These are phyloP conservation scores for Acropternis orthonyx DNA, from an alignment of 2,797 vertebrate species.

Conservation along the genomic window DNA sequence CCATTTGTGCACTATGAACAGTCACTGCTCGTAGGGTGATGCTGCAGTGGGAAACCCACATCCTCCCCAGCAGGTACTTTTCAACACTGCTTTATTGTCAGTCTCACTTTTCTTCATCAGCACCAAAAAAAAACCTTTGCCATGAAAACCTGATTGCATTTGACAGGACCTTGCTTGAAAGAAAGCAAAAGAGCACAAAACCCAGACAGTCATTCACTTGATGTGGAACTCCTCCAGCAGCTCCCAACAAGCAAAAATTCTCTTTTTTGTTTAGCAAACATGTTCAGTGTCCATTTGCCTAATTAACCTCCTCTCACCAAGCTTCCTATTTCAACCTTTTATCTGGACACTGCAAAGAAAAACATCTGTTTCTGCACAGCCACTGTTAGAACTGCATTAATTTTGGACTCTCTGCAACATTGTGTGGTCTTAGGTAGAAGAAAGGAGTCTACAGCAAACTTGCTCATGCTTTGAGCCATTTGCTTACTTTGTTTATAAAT, in stretches of 20 bases:
- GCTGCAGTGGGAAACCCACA: neutral
- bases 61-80: neutral
- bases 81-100: neutral
- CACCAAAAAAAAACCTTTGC: neutral
- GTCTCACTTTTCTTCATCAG: neutral
- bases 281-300: neutral
- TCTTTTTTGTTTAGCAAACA: neutral
- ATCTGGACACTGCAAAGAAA: neutral
- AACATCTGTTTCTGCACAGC: neutral
- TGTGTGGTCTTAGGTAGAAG: neutral
- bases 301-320: neutral
- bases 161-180: neutral
- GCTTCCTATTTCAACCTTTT: neutral
- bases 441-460: neutral
- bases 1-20: accelerated
- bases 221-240: neutral
- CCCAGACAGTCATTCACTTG: neutral
- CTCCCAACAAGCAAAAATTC: neutral
- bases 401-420: neutral
- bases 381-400: neutral
- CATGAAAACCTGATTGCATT: neutral
- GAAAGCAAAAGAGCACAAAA: neutral
- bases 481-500: neutral
- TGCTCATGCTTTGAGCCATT: neutral
- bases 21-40: accelerated